A percentile compares a stretch with the other conserved stretches of the same genome.
phyloP scores from a whole-genome alignment of 2,888 invertebrate species.

The Drosophila nr. fundita region DNA sequence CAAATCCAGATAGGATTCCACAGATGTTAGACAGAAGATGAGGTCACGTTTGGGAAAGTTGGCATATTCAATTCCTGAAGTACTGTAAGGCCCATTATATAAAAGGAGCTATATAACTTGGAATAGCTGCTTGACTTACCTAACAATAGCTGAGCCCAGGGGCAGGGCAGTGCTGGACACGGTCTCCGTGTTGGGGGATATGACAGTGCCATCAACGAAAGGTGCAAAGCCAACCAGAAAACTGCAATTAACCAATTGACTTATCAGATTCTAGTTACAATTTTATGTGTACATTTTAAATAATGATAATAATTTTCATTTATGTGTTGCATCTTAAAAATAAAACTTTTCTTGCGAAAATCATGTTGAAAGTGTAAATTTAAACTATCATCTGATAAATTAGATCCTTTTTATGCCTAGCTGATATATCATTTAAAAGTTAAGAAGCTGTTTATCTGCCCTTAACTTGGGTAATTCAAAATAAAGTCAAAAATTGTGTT shows the following conservation, averaged over 20 bases:
- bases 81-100: constrained; percentile 60
- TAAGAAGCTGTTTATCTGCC: neutral
- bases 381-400: neutral
- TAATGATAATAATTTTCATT: no score
- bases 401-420: accelerated
- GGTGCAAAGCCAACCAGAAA: constrained; percentile 97
- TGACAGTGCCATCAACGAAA: constrained; percentile 95
- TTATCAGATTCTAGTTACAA: no score
- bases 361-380: neutral
- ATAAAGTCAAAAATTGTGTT: neutral
- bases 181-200: constrained; percentile 86
- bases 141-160: constrained; percentile 85
- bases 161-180: constrained; percentile 83
- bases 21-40: constrained; percentile 93
- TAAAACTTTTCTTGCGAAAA: neutral
- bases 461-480: neutral
- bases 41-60: constrained; percentile 93
- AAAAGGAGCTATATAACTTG: neutral
- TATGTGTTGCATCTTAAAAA: no score
- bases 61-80: constrained; percentile 92
- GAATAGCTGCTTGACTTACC: constrained; percentile 81
- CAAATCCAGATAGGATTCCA: constrained; percentile 93
- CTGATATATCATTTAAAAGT: neutral
- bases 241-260: constrained; percentile 73
- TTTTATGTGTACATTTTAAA: no score